phyloP scores from a whole-genome alignment of 2,113 vertebrate species.

The Pedetes capensis region DNA sequence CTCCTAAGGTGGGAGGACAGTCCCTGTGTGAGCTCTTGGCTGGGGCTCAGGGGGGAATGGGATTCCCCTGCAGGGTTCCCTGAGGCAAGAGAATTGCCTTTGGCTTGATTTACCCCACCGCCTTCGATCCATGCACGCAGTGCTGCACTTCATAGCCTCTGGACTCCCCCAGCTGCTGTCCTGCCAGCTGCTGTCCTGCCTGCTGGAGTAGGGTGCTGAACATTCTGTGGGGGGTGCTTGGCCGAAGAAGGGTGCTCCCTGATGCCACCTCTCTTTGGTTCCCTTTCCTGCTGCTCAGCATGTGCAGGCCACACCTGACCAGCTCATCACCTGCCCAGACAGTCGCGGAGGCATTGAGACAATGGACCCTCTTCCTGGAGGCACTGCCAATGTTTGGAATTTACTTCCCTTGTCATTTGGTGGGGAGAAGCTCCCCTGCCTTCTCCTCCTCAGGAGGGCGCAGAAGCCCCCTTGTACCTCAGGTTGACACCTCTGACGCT shows the following conservation, averaged over 20 bases:
- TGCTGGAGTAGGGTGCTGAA: not conserved
- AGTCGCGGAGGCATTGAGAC: not conserved
- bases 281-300: not conserved
- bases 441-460: not conserved
- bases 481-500: not conserved
- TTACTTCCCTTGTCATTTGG: not conserved
- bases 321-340: not conserved
- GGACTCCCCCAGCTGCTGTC: not conserved
- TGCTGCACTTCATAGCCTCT: not conserved
- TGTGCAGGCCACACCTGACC: not conserved
- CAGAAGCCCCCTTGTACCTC: not conserved
- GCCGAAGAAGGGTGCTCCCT: not conserved
- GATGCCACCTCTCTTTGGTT: not conserved
- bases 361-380: not conserved
- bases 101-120: not conserved
- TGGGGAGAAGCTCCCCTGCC: not conserved
- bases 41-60: not conserved
- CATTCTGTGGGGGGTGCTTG: not conserved
- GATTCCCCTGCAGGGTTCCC: too few species aligned
- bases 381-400: not conserved
- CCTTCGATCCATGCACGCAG: fast-evolving
- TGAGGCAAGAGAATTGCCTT: not conserved
- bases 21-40: not conserved
- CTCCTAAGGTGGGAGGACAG: not conserved
- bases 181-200: not conserved